These are phyloP conservation scores for Discoglossus pictus DNA, from an alignment of 2,797 vertebrate genomes.

Conservation along the genomic window DNA sequence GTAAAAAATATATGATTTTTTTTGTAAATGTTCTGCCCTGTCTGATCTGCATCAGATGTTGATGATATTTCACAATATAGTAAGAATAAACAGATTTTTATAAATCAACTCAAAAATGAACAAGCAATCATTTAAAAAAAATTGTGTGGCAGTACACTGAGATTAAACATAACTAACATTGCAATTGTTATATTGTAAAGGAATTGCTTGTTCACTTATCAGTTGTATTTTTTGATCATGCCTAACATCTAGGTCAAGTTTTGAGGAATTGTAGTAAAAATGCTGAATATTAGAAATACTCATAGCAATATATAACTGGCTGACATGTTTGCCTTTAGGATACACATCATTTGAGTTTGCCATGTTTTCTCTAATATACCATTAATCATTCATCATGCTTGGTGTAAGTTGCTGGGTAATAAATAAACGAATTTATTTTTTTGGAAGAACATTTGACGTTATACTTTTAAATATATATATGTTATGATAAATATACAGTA, in stretches of 20 bases:
- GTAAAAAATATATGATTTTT: too few species aligned
- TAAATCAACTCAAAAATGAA: too few species aligned
- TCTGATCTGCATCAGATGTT: too few species aligned
- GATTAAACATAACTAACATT: too few species aligned
- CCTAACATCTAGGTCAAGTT: conserved; percentile 55
- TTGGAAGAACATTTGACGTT: too few species aligned
- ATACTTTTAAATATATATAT: too few species aligned
- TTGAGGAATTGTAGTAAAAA: conserved; percentile 51
- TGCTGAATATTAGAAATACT: conserved; percentile 58
- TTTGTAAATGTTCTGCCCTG: too few species aligned
- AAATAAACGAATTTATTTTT: conserved; percentile 55
- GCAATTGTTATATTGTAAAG: conserved; percentile 1
- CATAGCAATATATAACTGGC: conserved; percentile 53
- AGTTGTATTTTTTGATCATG: conserved; percentile 9
- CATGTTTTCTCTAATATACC: conserved; percentile 49
- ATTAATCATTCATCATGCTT: conserved; percentile 56
- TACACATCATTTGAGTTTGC: conserved; percentile 53
- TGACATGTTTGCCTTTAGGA: conserved; percentile 62
- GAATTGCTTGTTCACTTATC: conserved; percentile 4
- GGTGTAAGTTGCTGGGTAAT: conserved; percentile 54
- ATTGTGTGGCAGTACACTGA: too few species aligned
- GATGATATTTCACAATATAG: too few species aligned
- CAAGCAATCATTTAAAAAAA: too few species aligned
- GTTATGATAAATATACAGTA: too few species aligned
- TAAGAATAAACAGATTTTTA: too few species aligned